Evolutionary conservation across 2,113 vertebrate genomes (phyloP).

Genomic region (Aphyosemion australe): DNA sequence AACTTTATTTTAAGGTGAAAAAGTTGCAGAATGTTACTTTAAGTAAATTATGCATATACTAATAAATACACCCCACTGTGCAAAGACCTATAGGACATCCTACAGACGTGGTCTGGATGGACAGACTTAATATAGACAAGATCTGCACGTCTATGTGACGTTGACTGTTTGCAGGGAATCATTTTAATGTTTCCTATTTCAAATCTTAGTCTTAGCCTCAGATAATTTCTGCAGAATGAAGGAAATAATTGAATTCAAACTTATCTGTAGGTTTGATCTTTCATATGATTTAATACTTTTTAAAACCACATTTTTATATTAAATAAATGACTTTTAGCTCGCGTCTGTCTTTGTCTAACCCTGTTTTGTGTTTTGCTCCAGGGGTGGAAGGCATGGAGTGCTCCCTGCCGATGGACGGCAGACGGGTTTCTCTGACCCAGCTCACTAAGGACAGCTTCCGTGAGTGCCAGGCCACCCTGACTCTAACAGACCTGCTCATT

Average conservation of each 20-base stretch:
- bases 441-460: conserved; percentile 95
- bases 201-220: no score
- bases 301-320: neutral
- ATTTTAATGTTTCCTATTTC: no score
- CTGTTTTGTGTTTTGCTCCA: conserved; percentile 59
- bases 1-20: no score
- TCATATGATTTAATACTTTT: neutral
- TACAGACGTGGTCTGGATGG: no score
- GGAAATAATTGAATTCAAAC: neutral
- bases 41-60: no score
- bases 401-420: conserved; percentile 88
- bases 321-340: neutral
- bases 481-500: conserved; percentile 93
- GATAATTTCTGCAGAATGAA: no score
- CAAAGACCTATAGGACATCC: no score
- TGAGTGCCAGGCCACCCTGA: conserved; percentile 92
- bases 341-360: conserved; percentile 14
- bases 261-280: neutral
- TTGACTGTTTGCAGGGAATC: no score
- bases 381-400: conserved; percentile 93
- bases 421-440: conserved; percentile 87
- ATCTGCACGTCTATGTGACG: no score
- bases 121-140: no score
- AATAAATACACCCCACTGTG: no score
- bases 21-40: no score